Evolutionary conservation across 2,888 invertebrate species (phyloP), one percentile per base, ranked within the genome.

Genomic region (Drosophila mimetica): DNA sequence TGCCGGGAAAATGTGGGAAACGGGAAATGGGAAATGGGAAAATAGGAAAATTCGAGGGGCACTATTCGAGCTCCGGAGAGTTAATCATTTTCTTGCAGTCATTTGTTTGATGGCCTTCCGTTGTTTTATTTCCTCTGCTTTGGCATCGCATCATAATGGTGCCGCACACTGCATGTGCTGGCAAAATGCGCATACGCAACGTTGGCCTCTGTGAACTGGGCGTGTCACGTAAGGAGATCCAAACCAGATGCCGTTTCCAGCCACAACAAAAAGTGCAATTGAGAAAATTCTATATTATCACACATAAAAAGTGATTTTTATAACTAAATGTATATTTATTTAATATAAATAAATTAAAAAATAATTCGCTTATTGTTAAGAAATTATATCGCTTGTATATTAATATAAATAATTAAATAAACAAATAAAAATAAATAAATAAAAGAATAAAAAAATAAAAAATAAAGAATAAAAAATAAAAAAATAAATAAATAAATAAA

Each of bases 1-100:
- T 22, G 37, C 30, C 36, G 50, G 42, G 42, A n/a, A 22, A 25
- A 22, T 42, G 41, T 32, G 37, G 50, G 32, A 41, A 55, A 48
- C 54, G 48, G 58, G 47, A 65, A 55, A 51, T n/a, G n/a, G n/a
- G 32, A 41, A 55, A 48, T 58, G 48, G 58, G 47, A 65, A 55
- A 51, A 57, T 57, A 50, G 66, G 52, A 58, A 70, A 70, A 70
- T 50, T 60, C 66, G 37, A 39, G 16, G 16, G 37, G 14, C 51
- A 60, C 51, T 47, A 25, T 46, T 48, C n/a, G 42, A 60, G 42
- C 64, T 58, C 32, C 22, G 34, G 65, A 74, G 71, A 80, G 86
- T 82, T 83, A 83, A 80, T 82, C 86, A 80, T 86, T 80, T 77
- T 70, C 67, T 50, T 76, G 65, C 18, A 73, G 72, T 71, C 72